Base-by-base conservation (phyloP, 1,140 invertebrate genomes). In the Acyrthosiphon pisum region DNA sequence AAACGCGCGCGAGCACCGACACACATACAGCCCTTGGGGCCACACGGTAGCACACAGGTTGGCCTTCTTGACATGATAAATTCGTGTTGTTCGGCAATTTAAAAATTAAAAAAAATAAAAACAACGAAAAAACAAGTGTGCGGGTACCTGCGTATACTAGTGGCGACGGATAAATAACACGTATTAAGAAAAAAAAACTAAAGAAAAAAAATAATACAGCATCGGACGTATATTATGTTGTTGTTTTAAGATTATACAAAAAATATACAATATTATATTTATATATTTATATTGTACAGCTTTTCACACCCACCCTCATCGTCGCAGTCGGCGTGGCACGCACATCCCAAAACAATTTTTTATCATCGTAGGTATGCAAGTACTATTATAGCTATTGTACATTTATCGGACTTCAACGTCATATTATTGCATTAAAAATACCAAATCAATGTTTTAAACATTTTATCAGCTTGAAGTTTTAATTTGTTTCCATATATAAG, bases 1-100 rank as follows among this genome's bases (percentile, higher is more conserved):
- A 35, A 89, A 60, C 88, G 23, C 88, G 88, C 88, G 53, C 48
- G 50, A 53, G 87, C 86, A 89, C 48, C 86, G 87, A 37, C 91
- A 46, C 56, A 50, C 53, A 53, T 53, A 35, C 68, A 83, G 44
- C 90, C 90, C 90, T 91, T 91, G 44, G n/a, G 90, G 90, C 90
- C 90, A 76, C 56, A 91, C 90, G 68, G 90, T 91, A 91, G 90
- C 90, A 91, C 90, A 91, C 90, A 76, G 60, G 90, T 81, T 81
- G 90, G 90, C 44, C 90, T 91, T 91, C 90, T 76, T 37, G 90
- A 81, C 44, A 83, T 91, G 90, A 91, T 46, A 83, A 83, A 91
- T 83, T 91, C 90, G 56, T 76, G 90, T 91, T 91, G 90, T 81
- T 48, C 90, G 68, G 44, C 90, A 83, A 91, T 91, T 91, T 91